Conservation (phyloP, 1,140 invertebrate species). For the Brachionus plicatilis region DNA sequence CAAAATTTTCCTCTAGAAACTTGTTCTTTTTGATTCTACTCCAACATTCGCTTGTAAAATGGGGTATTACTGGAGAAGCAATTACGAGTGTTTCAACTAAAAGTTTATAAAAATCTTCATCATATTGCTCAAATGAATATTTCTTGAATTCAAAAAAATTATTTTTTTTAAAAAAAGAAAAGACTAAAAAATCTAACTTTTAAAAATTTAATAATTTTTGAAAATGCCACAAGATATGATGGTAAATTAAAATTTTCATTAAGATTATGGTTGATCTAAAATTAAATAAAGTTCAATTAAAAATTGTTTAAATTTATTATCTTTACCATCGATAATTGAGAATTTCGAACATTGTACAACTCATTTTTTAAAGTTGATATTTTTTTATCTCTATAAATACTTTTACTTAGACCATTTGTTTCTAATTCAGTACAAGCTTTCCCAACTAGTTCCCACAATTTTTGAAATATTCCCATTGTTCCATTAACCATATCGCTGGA, state of each 20-base stretch:
- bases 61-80: slow-evolving; percentile 22
- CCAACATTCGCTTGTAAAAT: slow-evolving; percentile 37
- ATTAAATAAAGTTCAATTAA: background rate
- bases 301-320: background rate
- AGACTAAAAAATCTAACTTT: background rate
- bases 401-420: background rate
- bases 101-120: slow-evolving; percentile 8
- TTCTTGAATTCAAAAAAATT: slow-evolving; percentile 2
- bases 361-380: background rate
- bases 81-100: slow-evolving; percentile 9
- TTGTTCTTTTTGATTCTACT: background rate
- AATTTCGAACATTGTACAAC: background rate
- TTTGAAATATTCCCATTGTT: slow-evolving; percentile 10
- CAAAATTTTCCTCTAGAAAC: background rate
- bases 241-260: slow-evolving; percentile 39
- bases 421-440: background rate
- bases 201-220: slow-evolving; percentile 25
- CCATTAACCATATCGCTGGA: slow-evolving; percentile 28
- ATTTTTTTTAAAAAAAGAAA: background rate
- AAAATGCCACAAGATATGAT: slow-evolving; percentile 18
- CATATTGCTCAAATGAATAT: background rate
- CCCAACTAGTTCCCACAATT: slow-evolving; percentile 7
- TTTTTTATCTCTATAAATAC: background rate
- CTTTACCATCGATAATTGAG: slow-evolving; percentile 4
- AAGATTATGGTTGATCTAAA: slow-evolving; percentile 24